Conservation (phyloP, 2,797 vertebrate species). For the Hydrocynus forskahlii region DNA sequence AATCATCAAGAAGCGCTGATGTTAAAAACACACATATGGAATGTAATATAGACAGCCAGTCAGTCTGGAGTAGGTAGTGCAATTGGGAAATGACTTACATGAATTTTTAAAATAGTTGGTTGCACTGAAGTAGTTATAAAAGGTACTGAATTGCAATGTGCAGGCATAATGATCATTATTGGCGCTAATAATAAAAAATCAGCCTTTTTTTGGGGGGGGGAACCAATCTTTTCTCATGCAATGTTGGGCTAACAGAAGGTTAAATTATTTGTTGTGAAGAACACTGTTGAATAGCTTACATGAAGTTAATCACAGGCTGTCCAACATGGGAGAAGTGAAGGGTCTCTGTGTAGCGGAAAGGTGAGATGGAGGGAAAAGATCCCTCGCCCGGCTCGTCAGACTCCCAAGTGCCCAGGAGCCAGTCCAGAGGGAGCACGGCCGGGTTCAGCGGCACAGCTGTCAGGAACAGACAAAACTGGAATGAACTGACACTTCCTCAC, state of each 20-base stretch:
- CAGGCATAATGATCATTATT: too few species aligned
- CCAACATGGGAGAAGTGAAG: slow-evolving; percentile 90
- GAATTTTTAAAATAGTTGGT: too few species aligned
- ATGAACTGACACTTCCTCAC: neutral
- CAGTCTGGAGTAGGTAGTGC: too few species aligned
- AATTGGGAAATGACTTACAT: too few species aligned
- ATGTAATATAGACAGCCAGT: too few species aligned
- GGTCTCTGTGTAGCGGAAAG: slow-evolving; percentile 89
- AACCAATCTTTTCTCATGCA: too few species aligned
- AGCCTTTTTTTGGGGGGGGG: too few species aligned
- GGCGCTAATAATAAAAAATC: too few species aligned
- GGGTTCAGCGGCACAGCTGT: slow-evolving; percentile 73
- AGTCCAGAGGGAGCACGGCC: slow-evolving; percentile 81
- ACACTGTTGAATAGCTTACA: slow-evolving; percentile 72
- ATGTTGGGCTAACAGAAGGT: too few species aligned
- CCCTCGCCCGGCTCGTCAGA: slow-evolving; percentile 87
- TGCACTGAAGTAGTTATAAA: neutral
- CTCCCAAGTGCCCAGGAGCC: slow-evolving; percentile 87
- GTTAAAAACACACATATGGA: too few species aligned
- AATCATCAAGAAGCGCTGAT: too few species aligned
- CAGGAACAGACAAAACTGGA: slow-evolving; percentile 18
- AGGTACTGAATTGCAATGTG: neutral
- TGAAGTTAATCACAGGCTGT: slow-evolving; percentile 94
- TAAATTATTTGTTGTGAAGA: too few species aligned
- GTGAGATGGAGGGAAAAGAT: slow-evolving; percentile 84